A percentile compares a stretch with the other conserved stretches of the same genome.
Evolutionary conservation across 2,888 invertebrate species (phyloP).

Genomic region (Hypomecis atomaria): DNA sequence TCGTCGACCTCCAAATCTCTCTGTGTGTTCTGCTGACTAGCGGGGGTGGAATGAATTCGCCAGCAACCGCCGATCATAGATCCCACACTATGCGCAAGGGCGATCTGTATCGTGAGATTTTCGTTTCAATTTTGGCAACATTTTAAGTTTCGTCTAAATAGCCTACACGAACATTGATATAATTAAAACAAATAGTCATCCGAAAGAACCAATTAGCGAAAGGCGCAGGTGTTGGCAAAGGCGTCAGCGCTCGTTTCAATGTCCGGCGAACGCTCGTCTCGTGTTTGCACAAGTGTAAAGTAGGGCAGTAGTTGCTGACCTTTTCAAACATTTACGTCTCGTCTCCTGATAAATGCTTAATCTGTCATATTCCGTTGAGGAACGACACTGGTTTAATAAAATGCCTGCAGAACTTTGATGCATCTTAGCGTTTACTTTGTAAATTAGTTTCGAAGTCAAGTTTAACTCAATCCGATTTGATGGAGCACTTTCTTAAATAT

Average conservation of each 20-base stretch:
- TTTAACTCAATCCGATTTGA: too few relatives aligned
- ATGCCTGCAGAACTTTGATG: not conserved
- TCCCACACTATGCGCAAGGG: not conserved
- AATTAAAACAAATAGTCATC: not conserved
- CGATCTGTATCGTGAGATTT: too few relatives aligned
- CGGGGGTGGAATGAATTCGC: too few relatives aligned
- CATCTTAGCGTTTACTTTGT: too few relatives aligned
- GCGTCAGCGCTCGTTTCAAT: slow-evolving; percentile 1
- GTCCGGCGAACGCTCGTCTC: slow-evolving; percentile 3
- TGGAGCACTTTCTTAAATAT: too few relatives aligned
- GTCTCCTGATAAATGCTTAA: slow-evolving; percentile 18
- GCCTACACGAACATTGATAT: not conserved
- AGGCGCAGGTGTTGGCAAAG: slow-evolving; percentile 10
- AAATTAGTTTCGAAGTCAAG: too few relatives aligned
- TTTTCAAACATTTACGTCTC: slow-evolving; percentile 22
- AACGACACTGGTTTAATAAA: slow-evolving; percentile 1
- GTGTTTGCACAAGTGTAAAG: slow-evolving; percentile 14
- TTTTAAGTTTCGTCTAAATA: too few relatives aligned
- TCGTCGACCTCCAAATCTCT: too few relatives aligned
- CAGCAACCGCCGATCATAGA: not conserved
- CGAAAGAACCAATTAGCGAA: slow-evolving; percentile 6
- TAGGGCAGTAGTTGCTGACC: slow-evolving; percentile 19
- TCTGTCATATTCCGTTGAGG: slow-evolving; percentile 7
- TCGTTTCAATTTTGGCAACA: too few relatives aligned
- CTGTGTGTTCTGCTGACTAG: too few relatives aligned